Base-by-base conservation (phyloP, 2,113 vertebrate genomes). In the Sardina pilchardus region DNA sequence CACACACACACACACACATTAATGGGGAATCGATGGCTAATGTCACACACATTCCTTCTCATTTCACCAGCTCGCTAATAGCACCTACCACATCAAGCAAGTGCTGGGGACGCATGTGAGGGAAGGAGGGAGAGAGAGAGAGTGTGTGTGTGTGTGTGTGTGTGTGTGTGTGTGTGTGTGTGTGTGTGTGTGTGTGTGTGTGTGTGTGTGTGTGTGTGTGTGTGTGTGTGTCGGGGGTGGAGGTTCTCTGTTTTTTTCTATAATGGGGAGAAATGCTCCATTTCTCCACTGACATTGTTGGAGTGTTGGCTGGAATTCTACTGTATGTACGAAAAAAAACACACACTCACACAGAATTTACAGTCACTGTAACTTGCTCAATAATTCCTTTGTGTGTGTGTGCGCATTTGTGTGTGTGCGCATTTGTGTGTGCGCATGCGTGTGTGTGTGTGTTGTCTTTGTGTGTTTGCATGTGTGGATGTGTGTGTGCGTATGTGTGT, bases 41-140 rank as follows among this genome's bases (percentile, higher is more conserved):
- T 94, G 93, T 91, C 93, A 93, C 90, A 90, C 89, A 87, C 91
- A 94, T 94, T 93, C 93, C 92, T 94, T 87, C 92, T 95, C 91
- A 95, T 94, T 63, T 63, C 56, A 7, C 5, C 87, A 87, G 86
- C 34, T 84, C 34, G 86, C 87, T 86, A 88, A 90, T 81, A 85
- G 83, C 39, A 36, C 82, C 43, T 24, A 48, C 53, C 42, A 82
- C 30, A 67, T 83, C 83, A 80, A 85, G 4, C 34, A 81, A 53
- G 82, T 17, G 21, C 3, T 50, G 34, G 85, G 39, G 0, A 6
- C 45, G 7, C 45, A 47, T 6, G 45, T 7, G 7, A 47, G 45
- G 7, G 45, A 47, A 6, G 45, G 12, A 47, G 45, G 6, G 45
- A 47, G 12, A 12, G 45, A 3, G 17, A 43, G 48, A 44, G 36